phyloP scores from a whole-genome alignment of 2,113 vertebrate genomes.

The Melanocharis versteri region DNA sequence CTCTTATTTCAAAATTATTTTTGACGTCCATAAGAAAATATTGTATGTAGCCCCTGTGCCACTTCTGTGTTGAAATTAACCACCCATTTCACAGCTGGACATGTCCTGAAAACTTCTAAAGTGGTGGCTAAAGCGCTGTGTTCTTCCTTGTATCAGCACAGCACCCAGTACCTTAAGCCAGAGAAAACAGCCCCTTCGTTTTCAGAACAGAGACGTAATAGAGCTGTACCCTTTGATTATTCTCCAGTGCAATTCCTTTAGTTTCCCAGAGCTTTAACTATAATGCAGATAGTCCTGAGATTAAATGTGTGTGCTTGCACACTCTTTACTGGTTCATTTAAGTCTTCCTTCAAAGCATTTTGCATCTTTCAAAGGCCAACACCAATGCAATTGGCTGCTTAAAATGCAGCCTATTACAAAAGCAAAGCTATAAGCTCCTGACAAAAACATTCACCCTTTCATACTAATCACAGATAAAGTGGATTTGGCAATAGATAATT shows the following conservation, averaged over 20 bases:
- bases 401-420: conserved; percentile 59
- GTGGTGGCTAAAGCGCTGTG: neutral
- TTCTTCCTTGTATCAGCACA: conserved; percentile 1
- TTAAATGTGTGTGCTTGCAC: conserved; percentile 39
- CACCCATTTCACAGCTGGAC: neutral
- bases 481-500: conserved; percentile 54
- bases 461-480: conserved; percentile 62
- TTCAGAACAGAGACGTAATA: conserved; percentile 2
- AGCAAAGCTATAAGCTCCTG: conserved; percentile 58
- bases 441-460: conserved; percentile 64
- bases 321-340: conserved; percentile 39
- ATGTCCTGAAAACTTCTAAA: neutral
- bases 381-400: conserved; percentile 49
- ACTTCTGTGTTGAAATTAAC: neutral
- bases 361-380: conserved; percentile 53
- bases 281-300: conserved; percentile 38
- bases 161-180: neutral
- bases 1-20: neutral
- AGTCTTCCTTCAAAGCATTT: conserved; percentile 62
- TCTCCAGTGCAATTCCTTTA: conserved; percentile 1
- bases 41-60: neutral
- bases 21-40: neutral
- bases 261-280: conserved; percentile 30
- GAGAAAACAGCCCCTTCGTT: neutral
- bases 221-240: conserved; percentile 44